These are phyloP conservation scores for Callyntrura guangdongensis DNA, from an alignment of 2,888 invertebrate genomes.

Conservation along the genomic window DNA sequence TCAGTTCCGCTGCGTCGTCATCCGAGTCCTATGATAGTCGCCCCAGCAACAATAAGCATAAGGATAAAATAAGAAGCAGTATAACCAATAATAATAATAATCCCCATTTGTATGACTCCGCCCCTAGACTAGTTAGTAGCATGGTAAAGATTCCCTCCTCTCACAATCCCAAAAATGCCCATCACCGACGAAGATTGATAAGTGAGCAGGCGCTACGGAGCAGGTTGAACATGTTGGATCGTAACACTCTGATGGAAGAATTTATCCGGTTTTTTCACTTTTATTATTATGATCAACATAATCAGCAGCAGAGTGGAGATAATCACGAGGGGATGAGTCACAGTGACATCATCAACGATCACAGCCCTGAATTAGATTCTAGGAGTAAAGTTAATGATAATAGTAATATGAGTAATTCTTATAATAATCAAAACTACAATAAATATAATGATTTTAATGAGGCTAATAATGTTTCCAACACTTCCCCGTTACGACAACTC, in stretches of 20 bases:
- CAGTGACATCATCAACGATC: neutral
- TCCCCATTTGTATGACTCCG: slow-evolving; percentile 11
- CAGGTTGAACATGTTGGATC: slow-evolving; percentile 67
- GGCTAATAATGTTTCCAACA: slow-evolving; percentile 5
- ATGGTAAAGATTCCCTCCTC: neutral
- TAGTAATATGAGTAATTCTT: neutral
- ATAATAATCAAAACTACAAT: neutral
- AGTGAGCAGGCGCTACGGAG: slow-evolving; percentile 65
- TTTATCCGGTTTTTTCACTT: slow-evolving; percentile 67
- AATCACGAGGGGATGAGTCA: slow-evolving; percentile 1
- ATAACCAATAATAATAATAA: slow-evolving; percentile 32
- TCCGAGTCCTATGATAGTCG: neutral
- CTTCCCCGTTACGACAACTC: slow-evolving; percentile 18
- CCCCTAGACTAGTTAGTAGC: slow-evolving; percentile 40
- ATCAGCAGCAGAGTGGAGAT: slow-evolving; percentile 44
- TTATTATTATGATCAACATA: slow-evolving; percentile 60
- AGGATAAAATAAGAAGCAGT: slow-evolving; percentile 53
- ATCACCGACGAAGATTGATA: slow-evolving; percentile 42
- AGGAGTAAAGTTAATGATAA: slow-evolving; percentile 26
- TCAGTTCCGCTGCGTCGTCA: neutral
- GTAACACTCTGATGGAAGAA: slow-evolving; percentile 63
- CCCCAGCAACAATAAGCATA: slow-evolving; percentile 39
- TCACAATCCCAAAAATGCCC: neutral
- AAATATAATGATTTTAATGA: slow-evolving; percentile 13
- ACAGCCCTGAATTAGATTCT: slow-evolving; percentile 15